phyloP scores from a whole-genome alignment of 2,888 invertebrate genomes.

The Drosophila histrio region DNA sequence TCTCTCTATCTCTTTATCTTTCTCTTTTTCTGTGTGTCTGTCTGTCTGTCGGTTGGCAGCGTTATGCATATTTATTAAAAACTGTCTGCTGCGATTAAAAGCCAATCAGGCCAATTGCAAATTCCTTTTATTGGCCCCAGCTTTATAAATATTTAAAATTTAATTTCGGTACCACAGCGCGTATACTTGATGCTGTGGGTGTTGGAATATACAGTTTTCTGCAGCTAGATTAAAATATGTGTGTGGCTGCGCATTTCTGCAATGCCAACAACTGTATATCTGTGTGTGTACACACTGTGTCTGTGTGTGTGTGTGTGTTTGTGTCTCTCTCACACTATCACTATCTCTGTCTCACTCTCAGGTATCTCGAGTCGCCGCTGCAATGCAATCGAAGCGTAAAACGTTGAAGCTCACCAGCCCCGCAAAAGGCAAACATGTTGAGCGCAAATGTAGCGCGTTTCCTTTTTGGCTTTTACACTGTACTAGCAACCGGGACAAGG shows the following conservation, averaged over 20 bases:
- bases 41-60: slow-evolving; percentile 16
- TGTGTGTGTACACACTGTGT: neutral
- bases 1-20: neutral
- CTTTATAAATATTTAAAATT: slow-evolving; percentile 80
- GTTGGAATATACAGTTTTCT: slow-evolving; percentile 48
- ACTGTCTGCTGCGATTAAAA: slow-evolving; percentile 79
- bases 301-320: neutral
- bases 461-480: slow-evolving; percentile 70
- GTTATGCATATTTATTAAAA: slow-evolving; percentile 79
- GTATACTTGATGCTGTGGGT: slow-evolving; percentile 53
- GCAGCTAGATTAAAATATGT: slow-evolving; percentile 58
- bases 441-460: slow-evolving; percentile 78
- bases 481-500: slow-evolving; percentile 28
- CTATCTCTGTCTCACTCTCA: slow-evolving; percentile 3
- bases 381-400: slow-evolving; percentile 75
- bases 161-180: slow-evolving; percentile 70
- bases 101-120: slow-evolving; percentile 77
- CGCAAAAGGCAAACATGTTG: slow-evolving; percentile 71
- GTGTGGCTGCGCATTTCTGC: slow-evolving; percentile 28
- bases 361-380: slow-evolving; percentile 37
- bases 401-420: slow-evolving; percentile 60
- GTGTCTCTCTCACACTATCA: slow-evolving; percentile 2
- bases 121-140: slow-evolving; percentile 75
- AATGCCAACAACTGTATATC: slow-evolving; percentile 2
- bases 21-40: neutral